phyloP scores from a whole-genome alignment of 2,797 vertebrate genomes.

The Liparis tanakae region DNA sequence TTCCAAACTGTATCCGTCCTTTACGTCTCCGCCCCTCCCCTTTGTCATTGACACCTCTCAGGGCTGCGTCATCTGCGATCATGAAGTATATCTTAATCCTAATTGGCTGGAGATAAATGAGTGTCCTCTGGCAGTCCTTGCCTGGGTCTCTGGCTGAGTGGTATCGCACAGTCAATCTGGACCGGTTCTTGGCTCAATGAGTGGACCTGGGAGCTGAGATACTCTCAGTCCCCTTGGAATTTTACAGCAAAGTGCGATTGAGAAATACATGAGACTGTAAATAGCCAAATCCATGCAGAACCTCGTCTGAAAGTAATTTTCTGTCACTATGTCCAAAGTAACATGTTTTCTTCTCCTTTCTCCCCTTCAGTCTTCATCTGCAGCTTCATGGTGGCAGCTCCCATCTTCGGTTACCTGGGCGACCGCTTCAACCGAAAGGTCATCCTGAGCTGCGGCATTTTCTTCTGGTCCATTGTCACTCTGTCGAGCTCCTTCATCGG shows the following conservation, averaged over 20 bases:
- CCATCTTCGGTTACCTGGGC: slow-evolving; percentile 93
- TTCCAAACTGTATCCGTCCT: not conserved
- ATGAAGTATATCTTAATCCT: slow-evolving; percentile 38
- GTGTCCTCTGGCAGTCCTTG: slow-evolving; percentile 71
- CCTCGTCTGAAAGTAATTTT: not conserved
- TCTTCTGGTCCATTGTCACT: slow-evolving; percentile 89
- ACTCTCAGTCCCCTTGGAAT: not conserved
- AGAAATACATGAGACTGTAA: not conserved
- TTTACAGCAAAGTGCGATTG: not conserved
- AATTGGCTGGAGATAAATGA: slow-evolving; percentile 39
- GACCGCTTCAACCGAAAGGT: slow-evolving; percentile 92
- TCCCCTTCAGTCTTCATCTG: slow-evolving; percentile 87
- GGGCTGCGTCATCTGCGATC: slow-evolving; percentile 18
- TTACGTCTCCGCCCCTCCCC: not conserved
- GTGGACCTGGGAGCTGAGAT: slow-evolving; percentile 17
- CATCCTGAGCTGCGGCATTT: slow-evolving; percentile 88
- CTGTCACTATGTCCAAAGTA: slow-evolving; percentile 18
- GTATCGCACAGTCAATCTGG: slow-evolving; percentile 56
- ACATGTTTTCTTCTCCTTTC: slow-evolving; percentile 14
- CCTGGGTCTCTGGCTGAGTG: slow-evolving; percentile 25
- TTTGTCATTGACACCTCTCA: slow-evolving; percentile 15
- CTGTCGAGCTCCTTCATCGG: slow-evolving; percentile 89
- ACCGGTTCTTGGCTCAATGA: slow-evolving; percentile 37
- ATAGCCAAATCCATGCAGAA: not conserved
- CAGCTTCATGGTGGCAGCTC: slow-evolving; percentile 92